Evolutionary conservation across 30 jellyfish, hydroid and myxozoan species (phyloP), one percentile per base, ranked within the genome.

Genomic region (Hydractinia echinata): DNA sequence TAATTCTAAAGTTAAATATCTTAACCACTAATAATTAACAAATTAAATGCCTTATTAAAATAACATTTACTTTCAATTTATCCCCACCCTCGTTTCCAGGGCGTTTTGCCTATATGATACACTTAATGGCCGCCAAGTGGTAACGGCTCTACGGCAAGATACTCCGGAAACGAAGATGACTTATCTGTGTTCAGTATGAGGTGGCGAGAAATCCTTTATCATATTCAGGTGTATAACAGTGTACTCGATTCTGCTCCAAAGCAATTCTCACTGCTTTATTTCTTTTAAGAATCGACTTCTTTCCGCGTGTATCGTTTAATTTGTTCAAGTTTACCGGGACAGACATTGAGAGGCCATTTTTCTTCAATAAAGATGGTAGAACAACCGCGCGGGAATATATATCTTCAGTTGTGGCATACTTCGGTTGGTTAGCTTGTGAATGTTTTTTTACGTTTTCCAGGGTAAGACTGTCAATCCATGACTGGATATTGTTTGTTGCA

Each of bases 151-250:
- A 30, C 44, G 44, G 44, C 44, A 30, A 30, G 44, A 30, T 30
- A 30, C 44, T 30, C 44, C 1, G 44, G 44, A 30, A 30, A 30
- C 44, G 44, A 30, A 30, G 44, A 30, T 30, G 44, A 2, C 44
- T 30, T 30, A 30, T 30, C 44, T 30, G 44, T 30, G 44, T 30
- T 30, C 2, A 30, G 44, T 30, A 30, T 30, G 44, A 30, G 44
- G 44, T 30, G 44, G 44, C 44, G 44, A 30, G 44, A 30, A 30
- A 30, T 30, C 1, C 44, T 30, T 30, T 30, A 72, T 72, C 81
- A 72, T 72, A 72, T 64, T 77, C 85, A 53, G 85, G 85, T 4
- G 79, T 77, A 64, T 77, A 77, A 21, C 15, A 60, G 51, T 77
- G 85, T 9, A 52, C 30, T 49, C 85, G 72, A 76, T 77, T 77